Base-by-base conservation (phyloP, 2,888 invertebrate genomes). In the Nymphalis urticae region DNA sequence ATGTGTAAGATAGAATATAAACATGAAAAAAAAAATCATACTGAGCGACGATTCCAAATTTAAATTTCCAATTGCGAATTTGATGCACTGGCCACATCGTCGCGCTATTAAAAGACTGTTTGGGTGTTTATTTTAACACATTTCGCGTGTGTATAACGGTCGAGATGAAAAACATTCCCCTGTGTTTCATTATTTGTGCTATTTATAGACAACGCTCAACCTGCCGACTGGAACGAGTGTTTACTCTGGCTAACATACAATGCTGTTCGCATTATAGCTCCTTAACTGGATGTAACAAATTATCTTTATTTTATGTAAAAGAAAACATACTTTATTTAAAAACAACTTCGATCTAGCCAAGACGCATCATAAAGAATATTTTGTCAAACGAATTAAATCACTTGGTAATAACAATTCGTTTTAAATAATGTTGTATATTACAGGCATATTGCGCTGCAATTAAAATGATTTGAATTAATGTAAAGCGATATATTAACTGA, bases 91-190 rank as follows among this genome's bases (percentile, higher is more conserved):
- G 86, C 87, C 88, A 88, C 88, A 85, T 83, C 87, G 88, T 87
- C 84, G 87, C 86, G 85, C 88, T 91, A 91, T 89, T 88, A 89
- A 84, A 89, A 92, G 87, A 87, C 85, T 84, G 88, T 90, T 89
- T 90, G 82, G 87, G 82, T 90, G 87, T 91, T 92, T 92, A 90
- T 90, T 91, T 89, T 92, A 91, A 90, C 92, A 89, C 89, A 90
- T 90, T 92, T 92, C 82, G 92, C 92, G 87, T 86, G 84, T 69
- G 86, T 89, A 85, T 88, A 92, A 89, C 90, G 85, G 83, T 82
- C 80, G 89, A 90, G 92, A 92, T 91, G 91, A 91, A 91, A 91
- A 91, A 92, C 92, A 92, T 90, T 91, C 88, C 87, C 92, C 91
- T 87, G 90, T 84, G 89, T 89, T 91, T 92, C 89, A 91, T 91